Evolutionary conservation across 2,888 invertebrate genomes (phyloP), one percentile per base, ranked within the genome.

Genomic region (Galeruca laticollis): DNA sequence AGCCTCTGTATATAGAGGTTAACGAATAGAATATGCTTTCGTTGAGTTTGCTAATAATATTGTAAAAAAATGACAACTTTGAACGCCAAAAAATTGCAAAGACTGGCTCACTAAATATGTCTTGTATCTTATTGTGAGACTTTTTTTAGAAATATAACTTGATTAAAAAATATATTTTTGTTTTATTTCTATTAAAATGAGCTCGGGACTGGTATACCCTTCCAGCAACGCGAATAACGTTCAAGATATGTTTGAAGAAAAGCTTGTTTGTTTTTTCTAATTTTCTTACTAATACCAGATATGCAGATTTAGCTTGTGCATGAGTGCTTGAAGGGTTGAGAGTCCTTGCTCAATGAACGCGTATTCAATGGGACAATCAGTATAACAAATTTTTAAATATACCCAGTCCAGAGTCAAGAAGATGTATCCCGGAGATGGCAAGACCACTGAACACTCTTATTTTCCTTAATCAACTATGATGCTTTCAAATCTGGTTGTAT

Each of bases 71-170:
- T 31, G 43, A 65, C 49, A 35, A 65, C 49, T 20, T 15, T 64
- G 74, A 75, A 74, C n/a, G 33, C 62, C 80, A 81, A 47, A 37
- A 37, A 57, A 68, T 63, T 68, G 73, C 68, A 71, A 81, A 83
- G 83, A 83, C 83, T 84, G 84, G 84, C 83, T 83, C 82, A 83
- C 80, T 79, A 76, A 78, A 76, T 79, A 77, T 80, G 78, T 84
- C 82, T 83, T 83, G 83, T 84, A 84, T 83, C 82, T 83, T 82
- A 75, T 84, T 85, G 84, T 85, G 84, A 84, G 83, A 84, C 80
- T 84, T 84, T 84, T 56, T 84, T 84, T 81, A 84, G 84, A 84
- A 84, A 85, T 84, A 84, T 83, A 84, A 83, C 78, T 82, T 84
- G 81, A 82, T 81, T 79, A 79, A 77, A 83, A 82, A 81, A 79